Base-by-base conservation (phyloP, 2,113 vertebrate species). In the Pluvianellus socialis region DNA sequence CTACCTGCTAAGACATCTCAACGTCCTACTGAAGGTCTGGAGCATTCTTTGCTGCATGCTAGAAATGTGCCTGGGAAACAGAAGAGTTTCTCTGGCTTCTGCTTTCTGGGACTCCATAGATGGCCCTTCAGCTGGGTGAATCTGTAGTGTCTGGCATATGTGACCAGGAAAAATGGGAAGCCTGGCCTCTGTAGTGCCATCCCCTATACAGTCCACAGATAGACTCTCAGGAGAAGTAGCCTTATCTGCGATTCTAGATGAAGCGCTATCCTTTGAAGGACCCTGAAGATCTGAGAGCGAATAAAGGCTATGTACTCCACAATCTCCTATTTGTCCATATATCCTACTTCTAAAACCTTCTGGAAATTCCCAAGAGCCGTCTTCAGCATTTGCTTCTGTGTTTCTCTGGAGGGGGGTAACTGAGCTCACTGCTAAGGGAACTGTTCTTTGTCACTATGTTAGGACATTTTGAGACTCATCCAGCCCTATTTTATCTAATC, bases 91-190 rank as follows among this genome's bases (percentile, higher is more conserved):
- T 50, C 28, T 74, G 63, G 30, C 12, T 72, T 93, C 52, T 87
- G 30, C 38, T 76, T 83, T 91, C 33, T 49, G 32, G 32, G n/a
- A 83, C 32, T 76, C n/a, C 14, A 45, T 26, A 79, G 40, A n/a
- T 52, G 8, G 21, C 5, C 12, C 23, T 75, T 79, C 49, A 71
- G 20, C 6, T 82, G 23, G 9, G 11, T 77, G 63, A 89, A 74
- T 70, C 38, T 7, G 13, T 16, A 16, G 22, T 23, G 21, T 47
- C 35, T 8, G 2, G 32, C 0, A 0, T 12, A 53, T 47, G 19
- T 33, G 49, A 90, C 22, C 12, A 59, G 32, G 26, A 71, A 77
- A 90, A 79, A 68, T 10, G 44, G 30, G n/a, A 72, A 86, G 17
- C 12, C 20, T 56, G 10, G 10, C 8, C 7, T 71, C 38, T 71